A percentile compares a stretch with the other conserved stretches of the same genome.
These are phyloP conservation scores for Cetonia aurata DNA, from an alignment of 2,888 invertebrate species.

Conservation along the genomic window DNA sequence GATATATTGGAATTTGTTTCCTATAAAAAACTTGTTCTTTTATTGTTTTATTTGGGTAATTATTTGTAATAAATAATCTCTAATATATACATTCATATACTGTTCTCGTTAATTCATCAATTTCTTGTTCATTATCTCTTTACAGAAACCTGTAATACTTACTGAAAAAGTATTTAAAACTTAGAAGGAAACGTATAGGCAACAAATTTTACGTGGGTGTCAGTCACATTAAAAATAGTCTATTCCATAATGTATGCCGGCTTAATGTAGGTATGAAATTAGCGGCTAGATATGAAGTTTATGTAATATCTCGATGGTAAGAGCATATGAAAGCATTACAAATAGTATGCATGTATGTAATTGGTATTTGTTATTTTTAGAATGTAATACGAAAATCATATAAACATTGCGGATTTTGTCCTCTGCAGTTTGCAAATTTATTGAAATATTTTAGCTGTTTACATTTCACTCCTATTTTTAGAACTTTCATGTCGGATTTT, in stretches of 20 bases:
- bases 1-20: too few species aligned
- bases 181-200: background rate
- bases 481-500: too few species aligned
- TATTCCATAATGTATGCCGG: background rate
- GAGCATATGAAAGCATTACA: too few species aligned
- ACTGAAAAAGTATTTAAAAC: constrained; percentile 15
- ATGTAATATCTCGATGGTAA: background rate
- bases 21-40: too few species aligned
- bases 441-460: too few species aligned
- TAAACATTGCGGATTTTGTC: too few species aligned
- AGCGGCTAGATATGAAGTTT: constrained; percentile 9
- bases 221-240: constrained; percentile 10
- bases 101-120: background rate
- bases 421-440: too few species aligned
- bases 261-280: constrained; percentile 1
- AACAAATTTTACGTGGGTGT: constrained; percentile 28
- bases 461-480: too few species aligned
- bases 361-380: background rate
- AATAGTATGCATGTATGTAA: background rate
- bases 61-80: too few species aligned
- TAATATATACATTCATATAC: too few species aligned
- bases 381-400: background rate
- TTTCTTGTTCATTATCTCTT: background rate
- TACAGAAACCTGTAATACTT: constrained; percentile 5
- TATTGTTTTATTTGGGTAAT: too few species aligned